These are phyloP conservation scores for Tenthredo mesomela DNA, from an alignment of 2,888 invertebrate species.

Conservation along the genomic window DNA sequence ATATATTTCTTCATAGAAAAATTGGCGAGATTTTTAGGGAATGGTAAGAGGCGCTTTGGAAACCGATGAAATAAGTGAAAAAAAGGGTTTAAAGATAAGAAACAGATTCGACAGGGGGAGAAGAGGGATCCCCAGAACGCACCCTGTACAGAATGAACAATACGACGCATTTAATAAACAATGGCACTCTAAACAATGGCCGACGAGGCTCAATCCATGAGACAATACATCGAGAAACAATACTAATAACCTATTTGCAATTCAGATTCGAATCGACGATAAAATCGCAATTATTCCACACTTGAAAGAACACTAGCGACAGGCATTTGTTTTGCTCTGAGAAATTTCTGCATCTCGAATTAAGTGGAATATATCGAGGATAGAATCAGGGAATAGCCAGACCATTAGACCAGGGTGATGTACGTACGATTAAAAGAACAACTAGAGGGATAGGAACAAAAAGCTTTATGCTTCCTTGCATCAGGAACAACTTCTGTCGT, in stretches of 20 bases:
- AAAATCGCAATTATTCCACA: conserved; percentile 60
- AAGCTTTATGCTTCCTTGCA: neutral
- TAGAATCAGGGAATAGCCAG: neutral
- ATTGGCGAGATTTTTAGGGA: neutral
- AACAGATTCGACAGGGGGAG: conserved; percentile 60
- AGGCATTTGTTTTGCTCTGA: neutral
- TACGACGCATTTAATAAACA: conserved; percentile 71
- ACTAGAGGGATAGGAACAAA: neutral
- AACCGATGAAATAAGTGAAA: neutral
- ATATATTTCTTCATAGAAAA: neutral
- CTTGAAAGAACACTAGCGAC: conserved; percentile 38
- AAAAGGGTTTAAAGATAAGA: conserved; percentile 35
- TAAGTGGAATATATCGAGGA: neutral
- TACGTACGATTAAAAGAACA: neutral
- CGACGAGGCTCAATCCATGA: conserved; percentile 60
- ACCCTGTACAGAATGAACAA: conserved; percentile 66
- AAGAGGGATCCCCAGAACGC: conserved; percentile 61
- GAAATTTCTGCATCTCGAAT: conserved; percentile 2
- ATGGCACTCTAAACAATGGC: conserved; percentile 71
- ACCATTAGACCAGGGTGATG: neutral
- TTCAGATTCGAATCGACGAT: conserved; percentile 70
- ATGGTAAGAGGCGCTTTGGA: neutral
- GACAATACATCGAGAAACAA: conserved; percentile 71
- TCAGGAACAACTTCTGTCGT: neutral
- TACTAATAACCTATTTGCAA: conserved; percentile 66